These are phyloP conservation scores for Magallana angulata DNA, from an alignment of 1,140 invertebrate genomes.

Conservation along the genomic window DNA sequence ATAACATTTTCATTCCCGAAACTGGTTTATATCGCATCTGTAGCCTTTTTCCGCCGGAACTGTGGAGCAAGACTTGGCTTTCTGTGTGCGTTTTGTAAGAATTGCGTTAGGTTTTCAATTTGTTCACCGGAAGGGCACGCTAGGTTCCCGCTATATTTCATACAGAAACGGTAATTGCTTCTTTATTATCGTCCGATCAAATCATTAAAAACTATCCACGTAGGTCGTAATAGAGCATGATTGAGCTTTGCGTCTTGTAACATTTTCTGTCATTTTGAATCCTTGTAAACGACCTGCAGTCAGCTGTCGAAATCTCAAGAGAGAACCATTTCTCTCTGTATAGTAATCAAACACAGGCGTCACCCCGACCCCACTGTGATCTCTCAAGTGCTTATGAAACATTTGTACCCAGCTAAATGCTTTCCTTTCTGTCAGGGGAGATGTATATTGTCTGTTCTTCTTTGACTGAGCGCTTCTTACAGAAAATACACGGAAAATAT, in stretches of 20 bases:
- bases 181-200: slow-evolving; percentile 35
- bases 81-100: slow-evolving; percentile 28
- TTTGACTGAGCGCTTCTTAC: slow-evolving; percentile 12
- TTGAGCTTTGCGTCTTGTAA: slow-evolving; percentile 14
- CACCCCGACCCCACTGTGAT: slow-evolving; percentile 28
- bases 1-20: slow-evolving; percentile 13
- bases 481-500: slow-evolving; percentile 22
- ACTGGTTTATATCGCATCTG: slow-evolving; percentile 23
- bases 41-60: slow-evolving; percentile 20
- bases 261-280: slow-evolving; percentile 34
- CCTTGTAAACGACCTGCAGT: slow-evolving; percentile 19
- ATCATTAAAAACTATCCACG: slow-evolving; percentile 34
- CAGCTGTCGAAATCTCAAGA: slow-evolving; percentile 32
- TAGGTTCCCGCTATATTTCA: slow-evolving; percentile 34
- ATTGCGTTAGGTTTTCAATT: slow-evolving; percentile 32
- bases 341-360: slow-evolving; percentile 32
- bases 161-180: slow-evolving; percentile 30
- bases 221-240: background rate
- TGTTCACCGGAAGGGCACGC: slow-evolving; percentile 31
- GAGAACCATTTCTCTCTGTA: slow-evolving; percentile 33
- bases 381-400: slow-evolving; percentile 29
- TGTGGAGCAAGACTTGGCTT: slow-evolving; percentile 2
- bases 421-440: slow-evolving; percentile 24
- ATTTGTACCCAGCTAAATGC: slow-evolving; percentile 21
- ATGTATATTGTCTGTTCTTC: slow-evolving; percentile 19